Evolutionary conservation across 2,888 invertebrate genomes (phyloP).

Genomic region (Dryobota labecula): DNA sequence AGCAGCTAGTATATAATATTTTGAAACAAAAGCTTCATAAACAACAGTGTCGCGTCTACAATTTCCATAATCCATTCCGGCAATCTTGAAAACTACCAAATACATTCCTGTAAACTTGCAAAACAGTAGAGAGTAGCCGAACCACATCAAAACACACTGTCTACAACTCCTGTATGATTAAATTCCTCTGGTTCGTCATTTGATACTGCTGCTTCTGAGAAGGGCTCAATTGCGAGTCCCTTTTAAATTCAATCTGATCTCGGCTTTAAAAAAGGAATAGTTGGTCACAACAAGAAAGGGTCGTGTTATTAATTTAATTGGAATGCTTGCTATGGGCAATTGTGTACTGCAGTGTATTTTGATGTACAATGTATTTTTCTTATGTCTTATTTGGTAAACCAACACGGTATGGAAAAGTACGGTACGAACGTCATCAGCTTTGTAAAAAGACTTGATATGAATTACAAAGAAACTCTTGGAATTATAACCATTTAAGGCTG

Average conservation of each 20-base stretch:
- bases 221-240: constrained; percentile 50
- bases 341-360: neutral
- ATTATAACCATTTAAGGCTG: too few species aligned
- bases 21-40: neutral
- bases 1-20: neutral
- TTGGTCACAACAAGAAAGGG: constrained; percentile 36
- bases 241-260: constrained; percentile 57
- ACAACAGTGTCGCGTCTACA: neutral
- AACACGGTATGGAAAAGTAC: neutral
- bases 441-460: neutral
- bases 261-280: constrained; percentile 38
- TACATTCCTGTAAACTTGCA: constrained; percentile 50
- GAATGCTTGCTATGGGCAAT: constrained; percentile 27
- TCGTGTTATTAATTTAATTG: constrained; percentile 50
- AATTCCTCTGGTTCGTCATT: constrained; percentile 61
- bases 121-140: constrained; percentile 23
- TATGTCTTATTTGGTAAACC: neutral
- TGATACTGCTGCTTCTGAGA: constrained; percentile 68
- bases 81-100: constrained; percentile 42
- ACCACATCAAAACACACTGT: constrained; percentile 48
- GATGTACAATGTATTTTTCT: neutral
- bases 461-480: too few species aligned
- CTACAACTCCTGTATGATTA: constrained; percentile 45
- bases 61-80: constrained; percentile 12
- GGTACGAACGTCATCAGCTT: neutral